Conservation (phyloP, 2,888 invertebrate species). For the Mythimna lalbum region DNA sequence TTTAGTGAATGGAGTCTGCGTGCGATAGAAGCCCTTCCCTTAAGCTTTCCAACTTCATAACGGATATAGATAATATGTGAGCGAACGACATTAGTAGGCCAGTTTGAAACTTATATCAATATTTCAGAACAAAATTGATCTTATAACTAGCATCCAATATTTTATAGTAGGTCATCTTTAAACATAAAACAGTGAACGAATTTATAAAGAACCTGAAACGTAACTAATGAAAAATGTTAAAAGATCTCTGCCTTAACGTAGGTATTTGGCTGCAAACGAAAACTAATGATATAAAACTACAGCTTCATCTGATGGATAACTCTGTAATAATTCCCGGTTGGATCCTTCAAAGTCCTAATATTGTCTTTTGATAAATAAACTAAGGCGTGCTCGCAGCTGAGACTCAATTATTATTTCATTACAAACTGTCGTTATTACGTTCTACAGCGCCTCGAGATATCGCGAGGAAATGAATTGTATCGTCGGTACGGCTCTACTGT, state of each 20-base stretch:
- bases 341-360: conserved; percentile 72
- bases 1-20: conserved; percentile 33
- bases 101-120: background rate
- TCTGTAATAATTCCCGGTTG: conserved; percentile 64
- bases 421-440: conserved; percentile 72
- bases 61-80: conserved; percentile 17
- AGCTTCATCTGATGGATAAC: conserved; percentile 60
- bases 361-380: conserved; percentile 80
- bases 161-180: background rate
- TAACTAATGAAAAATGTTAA: conserved; percentile 1
- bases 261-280: conserved; percentile 24
- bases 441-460: conserved; percentile 64
- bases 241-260: conserved; percentile 21
- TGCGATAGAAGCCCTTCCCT: conserved; percentile 22
- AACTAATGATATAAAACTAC: conserved; percentile 40
- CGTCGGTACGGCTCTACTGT: conserved; percentile 22
- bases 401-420: conserved; percentile 76
- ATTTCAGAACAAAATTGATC: background rate
- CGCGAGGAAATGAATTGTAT: conserved; percentile 67
- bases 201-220: background rate
- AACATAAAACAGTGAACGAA: background rate
- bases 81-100: background rate
- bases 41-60: conserved; percentile 12
- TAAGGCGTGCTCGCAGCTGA: conserved; percentile 69
- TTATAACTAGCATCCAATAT: background rate